Percentiles rank a stretch among this genome's conserved stretches.
Conservation (phyloP, 2,113 vertebrate species). For the Mustelus asterias region DNA sequence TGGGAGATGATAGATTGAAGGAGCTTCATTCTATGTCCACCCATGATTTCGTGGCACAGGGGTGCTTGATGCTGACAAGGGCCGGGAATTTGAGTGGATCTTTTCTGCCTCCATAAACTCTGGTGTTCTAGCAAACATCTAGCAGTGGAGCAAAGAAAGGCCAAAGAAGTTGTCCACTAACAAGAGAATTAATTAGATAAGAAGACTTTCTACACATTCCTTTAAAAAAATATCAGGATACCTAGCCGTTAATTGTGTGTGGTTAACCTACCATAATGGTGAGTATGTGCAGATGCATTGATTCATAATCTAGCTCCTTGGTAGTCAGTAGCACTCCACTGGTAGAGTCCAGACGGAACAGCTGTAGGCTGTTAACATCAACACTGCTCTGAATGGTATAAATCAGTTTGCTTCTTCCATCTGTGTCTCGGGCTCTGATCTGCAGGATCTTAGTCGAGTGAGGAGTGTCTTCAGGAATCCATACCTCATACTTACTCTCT, state of each 20-base stretch:
- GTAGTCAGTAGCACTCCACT: constrained; percentile 69
- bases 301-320: constrained; percentile 71
- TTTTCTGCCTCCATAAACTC: background rate
- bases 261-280: constrained; percentile 78
- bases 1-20: background rate
- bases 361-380: constrained; percentile 65
- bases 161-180: background rate
- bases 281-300: constrained; percentile 66
- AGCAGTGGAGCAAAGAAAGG: background rate
- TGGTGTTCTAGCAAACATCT: background rate
- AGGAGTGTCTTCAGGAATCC: constrained; percentile 75
- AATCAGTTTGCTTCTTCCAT: constrained; percentile 75
- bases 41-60: background rate
- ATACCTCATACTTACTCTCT: constrained; percentile 64
- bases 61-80: background rate
- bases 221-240: background rate
- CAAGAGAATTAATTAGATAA: background rate
- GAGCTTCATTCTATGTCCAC: background rate
- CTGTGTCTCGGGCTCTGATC: constrained; percentile 73
- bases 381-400: constrained; percentile 80
- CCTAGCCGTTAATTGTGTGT: background rate
- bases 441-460: constrained; percentile 74
- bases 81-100: background rate
- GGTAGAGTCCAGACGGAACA: constrained; percentile 85
- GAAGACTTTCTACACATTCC: background rate